Evolutionary conservation across 2,113 vertebrate species (phyloP).

Genomic region (Laterallus jamaicensis): DNA sequence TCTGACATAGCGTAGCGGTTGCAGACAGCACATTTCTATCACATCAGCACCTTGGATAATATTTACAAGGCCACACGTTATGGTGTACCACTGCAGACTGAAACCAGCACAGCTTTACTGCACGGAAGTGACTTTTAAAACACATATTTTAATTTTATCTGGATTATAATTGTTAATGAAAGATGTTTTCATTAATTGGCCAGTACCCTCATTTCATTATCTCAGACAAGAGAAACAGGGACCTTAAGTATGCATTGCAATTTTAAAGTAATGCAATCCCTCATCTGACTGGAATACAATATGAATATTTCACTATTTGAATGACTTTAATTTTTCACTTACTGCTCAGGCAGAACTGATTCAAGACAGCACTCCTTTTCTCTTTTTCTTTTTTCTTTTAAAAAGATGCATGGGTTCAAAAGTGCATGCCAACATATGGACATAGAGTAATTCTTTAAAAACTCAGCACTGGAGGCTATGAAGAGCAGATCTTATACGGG

Average conservation of each 20-base stretch:
- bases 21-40: neutral
- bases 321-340: conserved; percentile 18
- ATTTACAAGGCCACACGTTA: neutral
- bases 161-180: conserved; percentile 54
- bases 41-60: neutral
- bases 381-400: neutral
- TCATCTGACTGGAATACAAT: conserved; percentile 12
- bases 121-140: neutral
- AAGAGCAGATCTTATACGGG: conserved; percentile 70
- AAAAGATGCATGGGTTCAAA: conserved; percentile 57
- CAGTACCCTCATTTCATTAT: conserved; percentile 49
- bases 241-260: neutral
- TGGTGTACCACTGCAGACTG: neutral
- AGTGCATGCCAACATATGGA: conserved; percentile 59
- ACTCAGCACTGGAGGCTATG: conserved; percentile 67
- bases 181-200: conserved; percentile 60
- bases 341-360: conserved; percentile 16
- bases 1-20: neutral
- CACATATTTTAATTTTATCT: conserved; percentile 17
- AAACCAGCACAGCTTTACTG: neutral
- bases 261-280: conserved; percentile 4
- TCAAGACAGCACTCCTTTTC: neutral
- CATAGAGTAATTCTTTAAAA: conserved; percentile 70
- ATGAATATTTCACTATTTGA: conserved; percentile 24
- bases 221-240: conserved; percentile 22